Conservation (phyloP, 1,140 invertebrate species). For the Drosophila lacertosa region DNA sequence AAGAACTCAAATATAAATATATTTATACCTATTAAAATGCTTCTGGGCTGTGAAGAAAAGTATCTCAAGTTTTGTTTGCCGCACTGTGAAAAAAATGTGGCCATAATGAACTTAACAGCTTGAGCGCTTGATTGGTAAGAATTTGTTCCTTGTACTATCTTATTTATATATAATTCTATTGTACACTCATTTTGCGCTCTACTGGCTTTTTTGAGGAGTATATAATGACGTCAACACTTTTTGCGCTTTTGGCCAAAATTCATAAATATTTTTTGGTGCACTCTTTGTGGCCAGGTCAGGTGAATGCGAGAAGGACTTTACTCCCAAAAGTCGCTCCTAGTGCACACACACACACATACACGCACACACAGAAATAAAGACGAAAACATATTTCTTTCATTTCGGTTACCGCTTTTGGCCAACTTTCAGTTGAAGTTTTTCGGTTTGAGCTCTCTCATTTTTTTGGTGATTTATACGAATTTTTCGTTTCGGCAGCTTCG, state of each 20-base stretch:
- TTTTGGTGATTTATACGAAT: slow-evolving; percentile 72
- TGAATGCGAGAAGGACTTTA: neutral
- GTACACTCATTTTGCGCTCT: slow-evolving; percentile 7
- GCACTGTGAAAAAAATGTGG: neutral
- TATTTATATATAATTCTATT: neutral
- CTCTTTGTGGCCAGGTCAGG: slow-evolving; percentile 8
- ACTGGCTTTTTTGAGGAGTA: neutral
- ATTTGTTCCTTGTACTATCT: slow-evolving; percentile 34
- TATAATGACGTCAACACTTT: slow-evolving; percentile 34
- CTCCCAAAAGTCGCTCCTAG: neutral
- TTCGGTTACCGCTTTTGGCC: slow-evolving; percentile 8
- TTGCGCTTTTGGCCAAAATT: slow-evolving; percentile 24
- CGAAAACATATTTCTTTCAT: slow-evolving; percentile 46
- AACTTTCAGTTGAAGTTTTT: slow-evolving; percentile 12
- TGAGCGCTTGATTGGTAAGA: slow-evolving; percentile 4
- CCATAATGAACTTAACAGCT: neutral
- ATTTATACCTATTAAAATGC: neutral
- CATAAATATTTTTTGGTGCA: slow-evolving; percentile 42
- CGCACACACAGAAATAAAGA: slow-evolving; percentile 48
- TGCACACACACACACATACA: slow-evolving; percentile 52
- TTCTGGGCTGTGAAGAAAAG: too few relatives aligned
- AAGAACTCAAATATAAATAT: slow-evolving; percentile 6
- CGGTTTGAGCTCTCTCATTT: slow-evolving; percentile 45
- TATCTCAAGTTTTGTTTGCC: neutral
- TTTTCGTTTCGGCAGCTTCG: slow-evolving; percentile 58